Evolutionary conservation across 2,888 invertebrate genomes (phyloP).

Genomic region (Sphaeridia pumilis): DNA sequence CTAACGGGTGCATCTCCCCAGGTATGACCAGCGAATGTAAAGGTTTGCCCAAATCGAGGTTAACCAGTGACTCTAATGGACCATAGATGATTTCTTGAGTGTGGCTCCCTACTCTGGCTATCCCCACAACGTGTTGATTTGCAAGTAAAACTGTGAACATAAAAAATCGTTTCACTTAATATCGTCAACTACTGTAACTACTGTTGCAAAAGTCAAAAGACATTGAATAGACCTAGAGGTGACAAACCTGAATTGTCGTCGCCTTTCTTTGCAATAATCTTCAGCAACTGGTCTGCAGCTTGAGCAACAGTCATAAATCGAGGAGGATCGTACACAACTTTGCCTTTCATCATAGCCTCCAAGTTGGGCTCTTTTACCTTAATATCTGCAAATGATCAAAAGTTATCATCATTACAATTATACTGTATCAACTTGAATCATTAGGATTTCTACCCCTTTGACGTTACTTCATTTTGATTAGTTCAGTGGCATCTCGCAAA

Average conservation of each 20-base stretch:
- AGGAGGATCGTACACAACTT: slow-evolving; percentile 83
- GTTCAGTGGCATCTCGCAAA: too few relatives aligned
- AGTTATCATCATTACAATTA: background rate
- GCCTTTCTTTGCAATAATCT: slow-evolving; percentile 52
- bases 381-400: slow-evolving; percentile 58
- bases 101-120: slow-evolving; percentile 80
- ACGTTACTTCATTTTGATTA: background rate
- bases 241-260: slow-evolving; percentile 36
- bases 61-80: slow-evolving; percentile 59
- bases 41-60: slow-evolving; percentile 66
- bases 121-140: slow-evolving; percentile 56
- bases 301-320: slow-evolving; percentile 83
- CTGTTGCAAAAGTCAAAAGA: background rate
- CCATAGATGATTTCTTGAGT: slow-evolving; percentile 62
- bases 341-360: slow-evolving; percentile 81
- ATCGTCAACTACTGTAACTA: background rate
- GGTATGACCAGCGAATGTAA: slow-evolving; percentile 88
- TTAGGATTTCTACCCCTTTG: too few relatives aligned
- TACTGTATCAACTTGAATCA: slow-evolving; percentile 1
- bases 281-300: slow-evolving; percentile 71
- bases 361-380: slow-evolving; percentile 95
- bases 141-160: slow-evolving; percentile 40
- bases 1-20: slow-evolving; percentile 79
- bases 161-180: slow-evolving; percentile 14
- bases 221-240: background rate